phyloP scores from a whole-genome alignment of 2,113 vertebrate species.

The Python bivittatus region DNA sequence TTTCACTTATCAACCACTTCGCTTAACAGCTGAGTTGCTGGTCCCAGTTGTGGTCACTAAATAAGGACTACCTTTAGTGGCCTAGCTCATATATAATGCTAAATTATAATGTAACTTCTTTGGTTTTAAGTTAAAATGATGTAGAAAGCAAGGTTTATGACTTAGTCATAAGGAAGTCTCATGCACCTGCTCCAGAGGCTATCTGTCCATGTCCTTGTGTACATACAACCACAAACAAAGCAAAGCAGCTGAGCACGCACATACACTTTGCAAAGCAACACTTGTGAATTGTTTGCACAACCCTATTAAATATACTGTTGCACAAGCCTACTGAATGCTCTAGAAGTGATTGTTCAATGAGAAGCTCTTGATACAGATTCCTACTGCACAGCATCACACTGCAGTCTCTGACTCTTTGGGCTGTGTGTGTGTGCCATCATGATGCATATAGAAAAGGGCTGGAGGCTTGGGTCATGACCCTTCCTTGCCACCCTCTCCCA shows the following conservation, averaged over 20 bases:
- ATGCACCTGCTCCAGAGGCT: background rate
- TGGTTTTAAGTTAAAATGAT: too few relatives aligned
- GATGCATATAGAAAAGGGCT: background rate
- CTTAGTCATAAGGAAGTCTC: too few relatives aligned
- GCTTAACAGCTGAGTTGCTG: too few relatives aligned
- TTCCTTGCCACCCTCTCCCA: background rate
- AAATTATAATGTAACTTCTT: too few relatives aligned
- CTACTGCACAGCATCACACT: background rate
- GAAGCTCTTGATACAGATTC: background rate
- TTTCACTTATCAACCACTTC: too few relatives aligned
- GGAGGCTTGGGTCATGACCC: background rate
- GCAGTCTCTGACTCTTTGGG: background rate
- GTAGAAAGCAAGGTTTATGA: too few relatives aligned
- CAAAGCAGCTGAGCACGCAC: background rate
- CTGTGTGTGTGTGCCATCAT: background rate
- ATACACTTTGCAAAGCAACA: background rate
- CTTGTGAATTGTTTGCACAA: background rate
- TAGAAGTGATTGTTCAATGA: background rate
- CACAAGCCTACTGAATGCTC: background rate
- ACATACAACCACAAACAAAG: background rate
- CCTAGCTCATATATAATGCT: too few relatives aligned
- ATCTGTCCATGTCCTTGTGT: background rate
- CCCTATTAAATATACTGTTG: background rate
- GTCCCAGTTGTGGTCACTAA: too few relatives aligned
- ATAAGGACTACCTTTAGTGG: too few relatives aligned